A percentile compares a stretch with the other conserved stretches of the same genome.
phyloP scores from a whole-genome alignment of 2,797 vertebrate genomes.

The Lacerta agilis region DNA sequence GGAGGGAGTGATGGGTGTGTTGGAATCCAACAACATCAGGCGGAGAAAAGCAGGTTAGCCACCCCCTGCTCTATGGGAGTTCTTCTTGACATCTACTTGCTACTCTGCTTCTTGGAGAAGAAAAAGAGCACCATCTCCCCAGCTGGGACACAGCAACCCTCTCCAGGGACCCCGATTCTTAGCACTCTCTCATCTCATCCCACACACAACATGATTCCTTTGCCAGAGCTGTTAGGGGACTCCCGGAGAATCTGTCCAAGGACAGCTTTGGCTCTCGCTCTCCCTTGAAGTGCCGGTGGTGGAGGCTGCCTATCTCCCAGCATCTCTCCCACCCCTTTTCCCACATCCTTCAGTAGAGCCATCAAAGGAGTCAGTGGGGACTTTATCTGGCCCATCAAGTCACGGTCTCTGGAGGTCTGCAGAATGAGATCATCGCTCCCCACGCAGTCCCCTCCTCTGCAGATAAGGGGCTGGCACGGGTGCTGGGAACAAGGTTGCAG shows the following conservation, averaged over 20 bases:
- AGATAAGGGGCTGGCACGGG: conserved; percentile 16
- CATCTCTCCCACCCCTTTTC: conserved; percentile 17
- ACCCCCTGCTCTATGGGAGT: background rate
- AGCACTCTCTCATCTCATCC: background rate
- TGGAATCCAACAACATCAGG: too few relatives aligned
- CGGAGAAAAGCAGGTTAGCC: background rate
- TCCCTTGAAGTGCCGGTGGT: background rate
- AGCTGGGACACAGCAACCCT: background rate
- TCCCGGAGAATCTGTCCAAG: background rate
- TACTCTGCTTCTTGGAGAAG: background rate
- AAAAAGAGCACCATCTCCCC: background rate
- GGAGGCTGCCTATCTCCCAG: background rate
- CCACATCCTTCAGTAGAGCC: conserved; percentile 3
- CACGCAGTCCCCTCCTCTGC: background rate
- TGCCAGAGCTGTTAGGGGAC: background rate
- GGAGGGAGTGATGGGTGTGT: too few relatives aligned
- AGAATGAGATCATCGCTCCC: conserved; percentile 25
- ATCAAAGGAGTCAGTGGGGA: conserved; percentile 21
- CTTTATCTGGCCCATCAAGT: conserved; percentile 32
- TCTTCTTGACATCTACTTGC: too few relatives aligned
- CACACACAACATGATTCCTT: background rate
- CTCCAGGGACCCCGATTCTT: background rate
- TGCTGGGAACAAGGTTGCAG: conserved; percentile 15
- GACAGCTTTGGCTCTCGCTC: background rate
- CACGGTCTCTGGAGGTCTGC: background rate